Conservation (phyloP, 2,113 vertebrate species). For the Geococcyx californianus region DNA sequence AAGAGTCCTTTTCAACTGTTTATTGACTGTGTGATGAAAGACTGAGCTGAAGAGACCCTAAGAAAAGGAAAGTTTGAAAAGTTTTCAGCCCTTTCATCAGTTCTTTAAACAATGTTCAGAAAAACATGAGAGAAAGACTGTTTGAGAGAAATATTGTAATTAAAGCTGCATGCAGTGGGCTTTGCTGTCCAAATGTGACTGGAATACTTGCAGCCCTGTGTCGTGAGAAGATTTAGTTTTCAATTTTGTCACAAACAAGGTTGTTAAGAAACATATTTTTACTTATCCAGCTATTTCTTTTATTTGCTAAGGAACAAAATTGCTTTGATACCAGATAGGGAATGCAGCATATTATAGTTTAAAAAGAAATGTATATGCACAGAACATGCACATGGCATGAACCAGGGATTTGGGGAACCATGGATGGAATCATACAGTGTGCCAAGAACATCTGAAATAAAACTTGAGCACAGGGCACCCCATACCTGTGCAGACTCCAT, state of each 20-base stretch:
- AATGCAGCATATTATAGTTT: neutral
- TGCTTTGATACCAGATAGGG: neutral
- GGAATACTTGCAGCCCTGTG: neutral
- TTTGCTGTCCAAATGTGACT: constrained; percentile 32
- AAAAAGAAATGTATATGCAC: neutral
- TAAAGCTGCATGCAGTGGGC: neutral
- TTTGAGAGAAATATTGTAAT: neutral
- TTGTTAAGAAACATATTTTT: neutral
- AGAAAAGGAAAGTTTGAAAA: constrained; percentile 47
- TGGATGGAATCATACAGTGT: fast-evolving
- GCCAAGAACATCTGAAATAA: neutral
- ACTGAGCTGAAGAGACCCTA: neutral
- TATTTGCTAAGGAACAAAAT: neutral
- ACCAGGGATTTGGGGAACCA: neutral
- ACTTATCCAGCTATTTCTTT: neutral
- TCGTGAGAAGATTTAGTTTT: neutral
- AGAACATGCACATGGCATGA: neutral
- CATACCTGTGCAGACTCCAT: fast-evolving
- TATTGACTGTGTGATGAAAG: constrained; percentile 45
- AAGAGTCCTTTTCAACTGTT: constrained; percentile 33
- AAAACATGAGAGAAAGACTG: constrained; percentile 18
- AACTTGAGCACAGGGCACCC: neutral
- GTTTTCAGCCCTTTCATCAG: constrained; percentile 58
- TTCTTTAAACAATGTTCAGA: constrained; percentile 56
- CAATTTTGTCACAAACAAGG: constrained; percentile 8